phyloP scores from a whole-genome alignment of 1,140 invertebrate genomes.

The Camponotus vicinus region DNA sequence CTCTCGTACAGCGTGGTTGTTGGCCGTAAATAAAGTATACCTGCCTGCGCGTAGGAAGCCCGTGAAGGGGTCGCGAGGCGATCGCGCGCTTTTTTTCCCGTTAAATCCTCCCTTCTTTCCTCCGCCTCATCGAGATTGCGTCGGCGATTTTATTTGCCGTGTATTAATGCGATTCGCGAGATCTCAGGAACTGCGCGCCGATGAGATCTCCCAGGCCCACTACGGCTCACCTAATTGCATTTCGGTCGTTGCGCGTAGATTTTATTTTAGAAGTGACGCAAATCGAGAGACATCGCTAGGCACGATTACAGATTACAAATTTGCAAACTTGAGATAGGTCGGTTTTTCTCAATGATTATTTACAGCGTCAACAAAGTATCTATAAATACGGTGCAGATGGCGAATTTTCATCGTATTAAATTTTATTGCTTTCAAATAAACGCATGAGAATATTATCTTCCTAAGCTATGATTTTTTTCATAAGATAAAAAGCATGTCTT shows the following conservation, averaged over 20 bases:
- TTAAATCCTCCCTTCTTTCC: constrained; percentile 40
- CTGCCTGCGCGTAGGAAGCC: constrained; percentile 67
- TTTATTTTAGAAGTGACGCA: constrained; percentile 42
- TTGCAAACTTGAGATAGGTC: constrained; percentile 8
- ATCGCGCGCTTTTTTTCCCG: constrained; percentile 69
- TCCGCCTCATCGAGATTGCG: constrained; percentile 65
- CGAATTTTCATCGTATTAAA: neutral
- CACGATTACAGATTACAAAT: constrained; percentile 19
- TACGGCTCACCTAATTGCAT: constrained; percentile 55
- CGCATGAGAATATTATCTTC: neutral
- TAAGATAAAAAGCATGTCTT: neutral
- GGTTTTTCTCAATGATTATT: neutral
- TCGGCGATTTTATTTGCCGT: constrained; percentile 79
- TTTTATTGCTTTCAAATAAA: constrained; percentile 4
- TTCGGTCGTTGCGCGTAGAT: constrained; percentile 41
- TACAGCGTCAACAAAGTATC: neutral
- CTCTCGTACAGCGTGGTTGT: constrained; percentile 37
- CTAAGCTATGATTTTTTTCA: neutral
- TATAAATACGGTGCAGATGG: neutral
- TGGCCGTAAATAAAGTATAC: constrained; percentile 64
- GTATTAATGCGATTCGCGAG: constrained; percentile 76
- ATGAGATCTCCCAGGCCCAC: constrained; percentile 48
- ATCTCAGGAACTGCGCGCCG: constrained; percentile 57
- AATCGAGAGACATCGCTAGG: neutral
- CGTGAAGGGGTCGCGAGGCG: constrained; percentile 62